Evolutionary conservation across 1,140 invertebrate genomes (phyloP), one percentile per base, ranked within the genome.

Genomic region (Drosophila santomea): DNA sequence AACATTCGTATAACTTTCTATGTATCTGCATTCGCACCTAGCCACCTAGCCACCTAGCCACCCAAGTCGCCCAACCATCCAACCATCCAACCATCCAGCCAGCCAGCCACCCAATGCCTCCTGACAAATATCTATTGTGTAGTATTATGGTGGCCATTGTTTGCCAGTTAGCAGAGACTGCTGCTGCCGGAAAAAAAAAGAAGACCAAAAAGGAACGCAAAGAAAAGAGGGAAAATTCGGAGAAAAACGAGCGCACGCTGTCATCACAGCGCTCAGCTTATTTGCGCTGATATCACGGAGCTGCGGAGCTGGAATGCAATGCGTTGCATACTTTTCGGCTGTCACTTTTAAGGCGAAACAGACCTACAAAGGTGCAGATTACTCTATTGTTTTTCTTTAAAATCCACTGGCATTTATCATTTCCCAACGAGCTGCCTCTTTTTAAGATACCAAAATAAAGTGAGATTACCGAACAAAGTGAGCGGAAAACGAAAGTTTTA

Each of bases 1-100:
- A 85, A 43, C 82, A 52, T 67, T 61, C 67, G 61, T 51, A 74
- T 75, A 75, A 74, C 45, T 79, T 68, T 68, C 74, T 68, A 64
- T 68, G 77, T 59, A 76, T 62, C 67, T 67, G 56, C 43, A 47
- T 68, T 55, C 32, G 43, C 60, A 59, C 78, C 48, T 51, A 64
- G 28, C 25, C 4, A 20, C 23, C n/a, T 43, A 43, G n/a, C n/a
- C 60, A 59, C 78, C 48, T 51, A 64, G n/a, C n/a, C 7, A 15
- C 43, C 15, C 17, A 28, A 20, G 28, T 28, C 10, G 0, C 7
- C 8, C 41, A 7, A 6, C 6, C 41, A 3, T 20, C 20, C 20
- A 23, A 23, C 4, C 23, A 23, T 2, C 23, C 23, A 25, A 25
- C 23, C 23, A 25, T 25, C 23, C 15, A 20, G 20, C 20, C 20